phyloP scores from a whole-genome alignment of 2,797 vertebrate genomes.

The Bufotes viridis region DNA sequence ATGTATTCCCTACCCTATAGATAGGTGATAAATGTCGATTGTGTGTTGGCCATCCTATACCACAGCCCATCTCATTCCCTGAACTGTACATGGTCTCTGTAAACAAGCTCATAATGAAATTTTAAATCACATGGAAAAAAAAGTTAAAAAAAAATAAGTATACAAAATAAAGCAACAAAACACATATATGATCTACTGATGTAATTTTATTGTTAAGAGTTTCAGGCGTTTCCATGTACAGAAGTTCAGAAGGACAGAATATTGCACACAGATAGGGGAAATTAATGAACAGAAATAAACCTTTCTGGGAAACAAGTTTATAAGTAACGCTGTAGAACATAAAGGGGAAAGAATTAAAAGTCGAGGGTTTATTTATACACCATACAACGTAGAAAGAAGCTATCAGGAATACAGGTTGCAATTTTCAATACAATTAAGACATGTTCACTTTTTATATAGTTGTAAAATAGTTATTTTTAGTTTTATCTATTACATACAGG shows the following conservation, averaged over 20 bases:
- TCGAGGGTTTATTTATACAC: conserved; percentile 75
- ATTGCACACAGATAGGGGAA: conserved; percentile 65
- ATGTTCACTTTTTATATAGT: conserved; percentile 76
- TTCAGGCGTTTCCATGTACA: conserved; percentile 74
- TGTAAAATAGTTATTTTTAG: conserved; percentile 71
- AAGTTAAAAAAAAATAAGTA: not conserved
- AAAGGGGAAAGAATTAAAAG: conserved; percentile 59
- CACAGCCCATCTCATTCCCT: too few species aligned
- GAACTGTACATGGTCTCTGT: too few species aligned
- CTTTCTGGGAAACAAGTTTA: conserved; percentile 61
- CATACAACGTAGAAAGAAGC: conserved; percentile 74
- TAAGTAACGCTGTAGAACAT: conserved; percentile 65
- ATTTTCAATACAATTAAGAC: conserved; percentile 79
- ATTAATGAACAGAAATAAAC: conserved; percentile 50
- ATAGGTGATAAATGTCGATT: too few species aligned
- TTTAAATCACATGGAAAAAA: not conserved
- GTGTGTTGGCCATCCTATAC: too few species aligned
- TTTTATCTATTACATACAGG: conserved; percentile 82
- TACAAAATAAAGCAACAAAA: not conserved
- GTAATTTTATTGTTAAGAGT: conserved; percentile 79
- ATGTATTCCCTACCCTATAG: too few species aligned
- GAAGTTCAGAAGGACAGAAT: conserved; percentile 72
- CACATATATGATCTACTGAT: conserved; percentile 67
- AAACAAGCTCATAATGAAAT: not conserved
- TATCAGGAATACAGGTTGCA: conserved; percentile 74